These are phyloP conservation scores for Nebria brevicollis DNA, from an alignment of 2,888 invertebrate genomes.

Conservation along the genomic window DNA sequence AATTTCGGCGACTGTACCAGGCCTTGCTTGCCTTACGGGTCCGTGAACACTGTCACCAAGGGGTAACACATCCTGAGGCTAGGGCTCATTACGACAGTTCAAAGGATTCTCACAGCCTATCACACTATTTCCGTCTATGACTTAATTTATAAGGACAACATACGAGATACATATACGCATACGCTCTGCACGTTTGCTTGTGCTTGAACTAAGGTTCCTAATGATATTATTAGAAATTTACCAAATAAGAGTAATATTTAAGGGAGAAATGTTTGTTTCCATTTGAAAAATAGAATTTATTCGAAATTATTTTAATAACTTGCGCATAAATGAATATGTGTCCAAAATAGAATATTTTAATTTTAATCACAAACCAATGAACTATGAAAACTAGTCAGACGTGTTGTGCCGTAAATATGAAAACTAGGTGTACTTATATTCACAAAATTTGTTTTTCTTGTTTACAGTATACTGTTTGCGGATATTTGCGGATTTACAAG, in stretches of 20 bases:
- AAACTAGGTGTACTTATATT: background rate
- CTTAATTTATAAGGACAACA: background rate
- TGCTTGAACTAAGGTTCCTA: background rate
- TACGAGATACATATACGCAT: background rate
- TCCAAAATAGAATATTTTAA: background rate
- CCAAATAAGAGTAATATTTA: background rate
- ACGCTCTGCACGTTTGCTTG: background rate
- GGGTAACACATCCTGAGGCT: background rate
- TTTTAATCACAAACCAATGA: conserved; percentile 4
- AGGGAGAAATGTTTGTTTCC: background rate
- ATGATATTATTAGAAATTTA: background rate
- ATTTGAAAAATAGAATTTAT: background rate
- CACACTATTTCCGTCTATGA: background rate
- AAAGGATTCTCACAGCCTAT: background rate
- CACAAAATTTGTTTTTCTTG: conserved; percentile 47
- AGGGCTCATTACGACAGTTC: background rate
- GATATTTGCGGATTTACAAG: conserved; percentile 94
- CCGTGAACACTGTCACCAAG: background rate
- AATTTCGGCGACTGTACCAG: background rate
- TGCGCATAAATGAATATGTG: too few relatives aligned
- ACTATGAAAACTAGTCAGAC: conserved; percentile 33
- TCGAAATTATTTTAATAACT: too few relatives aligned
- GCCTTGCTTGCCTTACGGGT: background rate
- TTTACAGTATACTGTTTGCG: conserved; percentile 86
- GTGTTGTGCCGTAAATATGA: conserved; percentile 8